Evolutionary conservation across 1,140 invertebrate genomes (phyloP).

Genomic region (Euglossa dilemma): DNA sequence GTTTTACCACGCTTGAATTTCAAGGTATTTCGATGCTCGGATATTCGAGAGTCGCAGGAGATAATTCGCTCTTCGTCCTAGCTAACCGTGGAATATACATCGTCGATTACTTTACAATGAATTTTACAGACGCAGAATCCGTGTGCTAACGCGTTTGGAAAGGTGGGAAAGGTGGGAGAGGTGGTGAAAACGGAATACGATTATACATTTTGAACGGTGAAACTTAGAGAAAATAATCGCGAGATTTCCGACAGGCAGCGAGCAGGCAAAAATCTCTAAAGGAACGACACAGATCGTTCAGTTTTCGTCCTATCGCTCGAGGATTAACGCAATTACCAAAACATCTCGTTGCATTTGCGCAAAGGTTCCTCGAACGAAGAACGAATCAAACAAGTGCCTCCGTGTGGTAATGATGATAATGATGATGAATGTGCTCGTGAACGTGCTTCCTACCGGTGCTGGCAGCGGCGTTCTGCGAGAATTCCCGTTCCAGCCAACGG

Average conservation of each 20-base stretch:
- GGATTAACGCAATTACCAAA: conserved; percentile 50
- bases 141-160: background rate
- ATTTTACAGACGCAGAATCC: background rate
- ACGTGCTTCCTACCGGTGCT: conserved; percentile 83
- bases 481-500: conserved; percentile 84
- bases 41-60: background rate
- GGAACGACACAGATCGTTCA: background rate
- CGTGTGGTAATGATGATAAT: conserved; percentile 89
- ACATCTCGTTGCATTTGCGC: conserved; percentile 29
- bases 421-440: conserved; percentile 92
- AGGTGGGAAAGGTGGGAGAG: background rate
- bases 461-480: conserved; percentile 77
- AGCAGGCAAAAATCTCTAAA: background rate
- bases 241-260: background rate
- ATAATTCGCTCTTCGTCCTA: background rate
- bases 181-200: background rate
- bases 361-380: conserved; percentile 3
- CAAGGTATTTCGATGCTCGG: too few species aligned
- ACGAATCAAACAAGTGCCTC: conserved; percentile 75
- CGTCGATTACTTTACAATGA: background rate
- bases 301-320: conserved; percentile 31
- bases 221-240: background rate
- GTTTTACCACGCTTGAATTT: background rate
- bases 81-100: background rate
- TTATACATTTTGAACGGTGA: background rate